Evolutionary conservation across 23 tunicate species (phyloP), one percentile per base, ranked within the genome.

Genomic region (Phallusia fumigata): DNA sequence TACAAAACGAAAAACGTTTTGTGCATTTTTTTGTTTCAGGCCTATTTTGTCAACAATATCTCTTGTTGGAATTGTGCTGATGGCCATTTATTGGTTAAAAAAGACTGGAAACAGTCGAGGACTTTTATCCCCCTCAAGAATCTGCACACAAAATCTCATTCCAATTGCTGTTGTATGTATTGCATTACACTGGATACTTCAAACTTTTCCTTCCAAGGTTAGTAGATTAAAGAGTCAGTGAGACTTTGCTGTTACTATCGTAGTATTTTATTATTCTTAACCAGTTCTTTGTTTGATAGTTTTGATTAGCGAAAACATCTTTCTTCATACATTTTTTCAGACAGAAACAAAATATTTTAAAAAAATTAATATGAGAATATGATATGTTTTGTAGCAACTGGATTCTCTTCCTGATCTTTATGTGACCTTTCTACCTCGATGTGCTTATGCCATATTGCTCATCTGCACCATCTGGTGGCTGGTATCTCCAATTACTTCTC

Each of bases 351-450:
- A n/a, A n/a, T n/a, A n/a, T n/a, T n/a, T n/a, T n/a, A n/a, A n/a
- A n/a, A n/a, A n/a, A n/a, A n/a, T n/a, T n/a, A n/a, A n/a, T 40
- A 5, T 40, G 5, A 3, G 47, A 40, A 40, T 10, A 40, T 40
- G 10, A 40, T 40, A 40, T 40, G 47, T 40, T 40, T 40, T 40
- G 18, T 72, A 88, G 93, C 73, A 31, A 47, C 52, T 83, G 52
- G 87, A 83, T 53, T 30, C 50, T 16, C 73, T 88, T 1, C 93
- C 93, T 22, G 79, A 18, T 26, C 13, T 24, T 6, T 65, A 75
- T 32, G 35, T 74, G 21, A 72, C 84, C 0, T 69, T 88, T 72
- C 69, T 88, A n/a, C 88, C 95, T 15, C 75, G 90, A 12, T 90
- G 87, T 69, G 80, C 90, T n/a, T 90, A 34, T 76, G 76, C 76